A percentile compares a stretch with the other conserved stretches of the same genome.
These are phyloP conservation scores for Scolopax bukidnonensis DNA, from an alignment of 2,797 vertebrate species.

Conservation along the genomic window DNA sequence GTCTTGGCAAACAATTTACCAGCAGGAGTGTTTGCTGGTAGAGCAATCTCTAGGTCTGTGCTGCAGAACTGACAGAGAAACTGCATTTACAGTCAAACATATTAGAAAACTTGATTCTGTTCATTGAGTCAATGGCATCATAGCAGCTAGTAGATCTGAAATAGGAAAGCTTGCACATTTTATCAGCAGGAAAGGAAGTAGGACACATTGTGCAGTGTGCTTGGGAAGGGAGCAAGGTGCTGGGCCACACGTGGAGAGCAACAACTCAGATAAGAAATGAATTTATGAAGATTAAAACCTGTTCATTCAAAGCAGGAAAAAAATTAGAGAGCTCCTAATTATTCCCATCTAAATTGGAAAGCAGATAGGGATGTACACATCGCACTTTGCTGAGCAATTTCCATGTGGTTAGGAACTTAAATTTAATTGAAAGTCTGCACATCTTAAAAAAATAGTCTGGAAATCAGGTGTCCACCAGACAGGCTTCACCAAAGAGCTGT, in stretches of 20 bases:
- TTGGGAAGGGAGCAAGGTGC: not conserved
- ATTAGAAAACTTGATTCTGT: not conserved
- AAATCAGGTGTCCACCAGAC: not conserved
- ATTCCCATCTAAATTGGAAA: not conserved
- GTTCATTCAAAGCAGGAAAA: not conserved
- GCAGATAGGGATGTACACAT: not conserved
- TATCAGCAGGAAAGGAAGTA: not conserved
- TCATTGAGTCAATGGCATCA: not conserved
- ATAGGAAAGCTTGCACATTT: not conserved
- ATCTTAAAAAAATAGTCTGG: not conserved
- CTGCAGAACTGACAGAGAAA: not conserved
- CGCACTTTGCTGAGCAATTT: not conserved
- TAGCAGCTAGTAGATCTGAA: not conserved
- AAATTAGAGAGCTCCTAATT: not conserved
- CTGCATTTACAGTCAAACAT: not conserved
- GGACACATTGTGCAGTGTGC: not conserved
- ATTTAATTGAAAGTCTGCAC: not conserved
- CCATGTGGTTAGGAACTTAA: not conserved
- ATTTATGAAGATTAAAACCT: not conserved
- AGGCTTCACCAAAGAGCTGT: not conserved
- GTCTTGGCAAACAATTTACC: not conserved
- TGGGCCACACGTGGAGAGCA: not conserved
- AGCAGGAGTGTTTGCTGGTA: not conserved
- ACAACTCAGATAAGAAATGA: not conserved
- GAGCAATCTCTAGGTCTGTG: not conserved